Conservation (phyloP, 2,113 vertebrate genomes). For the Leuciscus idus region DNA sequence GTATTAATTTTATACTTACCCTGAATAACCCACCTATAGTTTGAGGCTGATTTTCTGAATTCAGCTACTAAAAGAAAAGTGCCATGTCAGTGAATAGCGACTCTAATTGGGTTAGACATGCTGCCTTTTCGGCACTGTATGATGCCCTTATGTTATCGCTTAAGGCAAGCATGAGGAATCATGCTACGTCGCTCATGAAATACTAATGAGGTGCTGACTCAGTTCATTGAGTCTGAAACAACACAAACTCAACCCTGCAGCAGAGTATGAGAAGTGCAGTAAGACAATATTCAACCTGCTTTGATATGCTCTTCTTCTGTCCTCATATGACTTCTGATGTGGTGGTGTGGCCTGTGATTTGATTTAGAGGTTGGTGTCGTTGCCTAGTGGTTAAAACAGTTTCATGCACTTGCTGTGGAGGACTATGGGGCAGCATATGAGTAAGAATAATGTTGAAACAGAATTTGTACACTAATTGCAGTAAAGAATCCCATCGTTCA, state of each 20-base stretch:
- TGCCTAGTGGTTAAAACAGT: neutral
- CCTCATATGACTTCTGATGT: neutral
- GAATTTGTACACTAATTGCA: neutral
- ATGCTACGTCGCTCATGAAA: neutral
- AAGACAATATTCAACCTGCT: neutral
- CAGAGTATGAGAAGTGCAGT: neutral
- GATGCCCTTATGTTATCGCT: slow-evolving; percentile 7
- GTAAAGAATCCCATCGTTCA: neutral
- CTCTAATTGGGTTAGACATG: neutral
- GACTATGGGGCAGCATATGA: neutral
- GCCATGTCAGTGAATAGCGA: neutral
- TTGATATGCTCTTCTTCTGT: neutral
- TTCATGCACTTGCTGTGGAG: neutral
- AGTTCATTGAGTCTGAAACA: too few relatives aligned
- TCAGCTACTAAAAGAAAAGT: neutral
- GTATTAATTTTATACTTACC: neutral
- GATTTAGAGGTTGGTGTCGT: neutral
- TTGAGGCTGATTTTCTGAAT: neutral
- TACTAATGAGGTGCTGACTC: slow-evolving; percentile 15
- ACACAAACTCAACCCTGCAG: too few relatives aligned
- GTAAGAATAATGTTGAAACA: neutral
- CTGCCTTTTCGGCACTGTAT: neutral
- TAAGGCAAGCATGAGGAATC: slow-evolving; percentile 13
- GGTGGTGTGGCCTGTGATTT: neutral
- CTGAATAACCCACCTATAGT: neutral